phyloP scores from a whole-genome alignment of 2,797 vertebrate species.

The Hypotaenidia philippensis region DNA sequence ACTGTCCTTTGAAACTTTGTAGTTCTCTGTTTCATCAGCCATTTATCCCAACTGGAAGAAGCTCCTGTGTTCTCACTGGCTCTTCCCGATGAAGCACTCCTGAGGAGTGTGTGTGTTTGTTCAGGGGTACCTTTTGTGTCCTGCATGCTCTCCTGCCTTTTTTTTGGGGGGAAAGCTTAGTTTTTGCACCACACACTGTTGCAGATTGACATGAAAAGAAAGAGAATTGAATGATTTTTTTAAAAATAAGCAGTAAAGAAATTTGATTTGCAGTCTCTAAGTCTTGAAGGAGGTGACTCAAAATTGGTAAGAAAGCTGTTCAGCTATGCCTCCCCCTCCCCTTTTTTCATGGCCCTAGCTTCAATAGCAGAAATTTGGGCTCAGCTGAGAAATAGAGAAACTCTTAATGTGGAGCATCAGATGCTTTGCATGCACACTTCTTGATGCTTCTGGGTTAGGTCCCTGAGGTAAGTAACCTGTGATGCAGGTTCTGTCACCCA shows the following conservation, averaged over 20 bases:
- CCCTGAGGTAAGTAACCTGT: background rate
- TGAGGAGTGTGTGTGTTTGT: background rate
- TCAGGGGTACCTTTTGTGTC: background rate
- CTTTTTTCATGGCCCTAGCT: background rate
- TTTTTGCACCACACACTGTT: background rate
- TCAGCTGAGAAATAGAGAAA: background rate
- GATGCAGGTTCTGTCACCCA: background rate
- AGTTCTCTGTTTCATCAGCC: background rate
- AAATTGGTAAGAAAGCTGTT: background rate
- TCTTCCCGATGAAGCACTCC: background rate
- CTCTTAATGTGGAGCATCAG: accelerated
- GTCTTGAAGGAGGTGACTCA: background rate
- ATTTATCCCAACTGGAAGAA: background rate
- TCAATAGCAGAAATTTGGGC: background rate
- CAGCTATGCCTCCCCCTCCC: background rate
- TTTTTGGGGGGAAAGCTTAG: background rate
- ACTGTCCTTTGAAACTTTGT: background rate
- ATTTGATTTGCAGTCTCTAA: background rate
- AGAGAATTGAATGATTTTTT: background rate
- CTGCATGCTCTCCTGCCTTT: background rate
- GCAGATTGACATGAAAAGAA: background rate
- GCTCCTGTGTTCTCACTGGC: background rate
- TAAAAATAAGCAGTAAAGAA: background rate
- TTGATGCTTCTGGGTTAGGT: background rate
- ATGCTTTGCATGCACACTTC: background rate